Conservation (phyloP, 2,797 vertebrate genomes). For the Hybognathus amarus region DNA sequence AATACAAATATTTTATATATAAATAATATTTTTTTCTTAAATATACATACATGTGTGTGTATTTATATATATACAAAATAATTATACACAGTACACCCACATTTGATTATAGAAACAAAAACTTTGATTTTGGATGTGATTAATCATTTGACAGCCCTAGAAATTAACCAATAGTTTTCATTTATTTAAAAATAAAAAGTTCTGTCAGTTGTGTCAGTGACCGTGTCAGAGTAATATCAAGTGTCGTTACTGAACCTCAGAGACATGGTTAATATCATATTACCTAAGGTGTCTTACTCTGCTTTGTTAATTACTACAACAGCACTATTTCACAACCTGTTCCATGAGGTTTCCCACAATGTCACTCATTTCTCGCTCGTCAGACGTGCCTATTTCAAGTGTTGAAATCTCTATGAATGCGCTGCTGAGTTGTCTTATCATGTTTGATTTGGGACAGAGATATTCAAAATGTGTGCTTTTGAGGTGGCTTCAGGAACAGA, state of each 20-base stretch:
- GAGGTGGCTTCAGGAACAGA: neutral
- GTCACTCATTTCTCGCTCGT: neutral
- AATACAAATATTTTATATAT: too few relatives aligned
- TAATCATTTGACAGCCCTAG: too few relatives aligned
- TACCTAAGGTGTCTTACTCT: constrained; percentile 9
- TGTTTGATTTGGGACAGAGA: neutral
- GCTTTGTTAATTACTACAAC: constrained; percentile 4
- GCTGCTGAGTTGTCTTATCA: neutral
- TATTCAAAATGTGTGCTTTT: neutral
- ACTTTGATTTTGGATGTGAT: too few relatives aligned
- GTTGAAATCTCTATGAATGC: neutral
- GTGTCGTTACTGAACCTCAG: neutral
- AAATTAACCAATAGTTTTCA: neutral
- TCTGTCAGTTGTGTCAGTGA: neutral
- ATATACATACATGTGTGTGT: too few relatives aligned
- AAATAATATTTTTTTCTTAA: too few relatives aligned
- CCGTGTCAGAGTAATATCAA: constrained; percentile 4
- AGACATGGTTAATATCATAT: neutral
- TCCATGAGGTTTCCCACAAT: neutral
- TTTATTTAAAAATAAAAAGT: neutral
- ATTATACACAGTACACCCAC: too few relatives aligned
- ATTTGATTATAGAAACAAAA: too few relatives aligned
- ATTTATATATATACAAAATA: too few relatives aligned
- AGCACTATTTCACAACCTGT: neutral
- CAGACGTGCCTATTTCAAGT: neutral